Conservation (phyloP, 2,113 vertebrate genomes). For the Zapus hudsonius region DNA sequence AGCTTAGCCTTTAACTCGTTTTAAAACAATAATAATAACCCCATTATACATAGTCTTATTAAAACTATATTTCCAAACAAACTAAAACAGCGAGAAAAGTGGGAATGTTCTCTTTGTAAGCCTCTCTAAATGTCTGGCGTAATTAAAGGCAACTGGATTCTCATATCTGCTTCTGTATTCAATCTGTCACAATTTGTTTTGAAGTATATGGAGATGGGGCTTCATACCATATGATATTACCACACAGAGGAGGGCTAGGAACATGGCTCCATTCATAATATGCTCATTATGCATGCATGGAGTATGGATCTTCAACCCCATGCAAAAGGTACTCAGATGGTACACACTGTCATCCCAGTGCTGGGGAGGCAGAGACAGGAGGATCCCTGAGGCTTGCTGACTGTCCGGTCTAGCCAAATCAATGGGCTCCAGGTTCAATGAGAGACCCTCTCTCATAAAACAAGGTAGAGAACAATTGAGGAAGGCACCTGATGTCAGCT, state of each 20-base stretch:
- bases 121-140: neutral
- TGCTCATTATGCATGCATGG: neutral
- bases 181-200: neutral
- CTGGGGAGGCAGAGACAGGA: neutral
- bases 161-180: neutral
- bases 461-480: neutral
- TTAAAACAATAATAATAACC: neutral
- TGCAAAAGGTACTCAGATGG: too few species aligned
- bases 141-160: neutral
- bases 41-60: neutral
- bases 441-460: neutral
- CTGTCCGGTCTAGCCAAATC: neutral
- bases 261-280: neutral
- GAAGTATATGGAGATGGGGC: neutral
- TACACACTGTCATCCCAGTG: neutral
- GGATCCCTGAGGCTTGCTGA: too few species aligned
- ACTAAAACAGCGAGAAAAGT: neutral
- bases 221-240: neutral
- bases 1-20: neutral
- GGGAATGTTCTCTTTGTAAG: neutral
- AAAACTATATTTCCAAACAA: constrained; percentile 8
- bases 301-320: too few species aligned
- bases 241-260: neutral
- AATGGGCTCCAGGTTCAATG: neutral
- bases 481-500: too few species aligned